phyloP scores from a whole-genome alignment of 2,113 vertebrate genomes.

The Motacilla tschutschensis region DNA sequence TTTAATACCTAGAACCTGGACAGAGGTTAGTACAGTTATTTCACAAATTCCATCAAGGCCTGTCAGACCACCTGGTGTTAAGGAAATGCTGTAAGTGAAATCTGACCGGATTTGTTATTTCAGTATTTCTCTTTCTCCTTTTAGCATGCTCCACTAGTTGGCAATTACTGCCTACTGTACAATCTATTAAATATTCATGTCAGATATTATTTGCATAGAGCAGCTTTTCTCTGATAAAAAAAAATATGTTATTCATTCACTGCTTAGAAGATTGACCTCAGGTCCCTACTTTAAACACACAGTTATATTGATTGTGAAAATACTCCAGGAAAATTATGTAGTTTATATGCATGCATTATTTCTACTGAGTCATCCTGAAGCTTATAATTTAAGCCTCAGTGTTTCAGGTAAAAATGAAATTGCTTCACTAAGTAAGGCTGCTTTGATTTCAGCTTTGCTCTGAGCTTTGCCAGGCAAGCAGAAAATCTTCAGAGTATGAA shows the following conservation, averaged over 20 bases:
- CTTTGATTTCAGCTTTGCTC: slow-evolving; percentile 65
- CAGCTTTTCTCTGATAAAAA: slow-evolving; percentile 53
- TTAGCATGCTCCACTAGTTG: slow-evolving; percentile 25
- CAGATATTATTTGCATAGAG: slow-evolving; percentile 61
- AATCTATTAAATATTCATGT: slow-evolving; percentile 67
- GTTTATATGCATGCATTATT: slow-evolving; percentile 66
- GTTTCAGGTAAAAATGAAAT: slow-evolving; percentile 66
- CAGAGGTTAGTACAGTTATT: neutral
- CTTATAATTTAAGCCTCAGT: slow-evolving; percentile 66
- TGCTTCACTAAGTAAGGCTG: slow-evolving; percentile 49
- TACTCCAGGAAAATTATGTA: slow-evolving; percentile 57
- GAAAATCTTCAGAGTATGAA: slow-evolving; percentile 36
- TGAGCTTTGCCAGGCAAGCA: slow-evolving; percentile 52
- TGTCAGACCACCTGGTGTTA: neutral
- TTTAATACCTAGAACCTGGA: neutral
- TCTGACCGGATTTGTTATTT: slow-evolving; percentile 1
- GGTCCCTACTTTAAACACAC: slow-evolving; percentile 64
- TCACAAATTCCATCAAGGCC: neutral
- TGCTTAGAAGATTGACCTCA: slow-evolving; percentile 67
- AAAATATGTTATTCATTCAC: slow-evolving; percentile 57
- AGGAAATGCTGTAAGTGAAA: slow-evolving; percentile 4
- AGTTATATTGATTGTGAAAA: slow-evolving; percentile 65
- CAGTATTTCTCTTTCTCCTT: neutral
- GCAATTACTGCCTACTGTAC: slow-evolving; percentile 59
- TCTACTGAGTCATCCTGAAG: slow-evolving; percentile 64